Evolutionary conservation across 1,140 invertebrate species (phyloP), one percentile per base, ranked within the genome.

Genomic region (Lepidostoma basale): DNA sequence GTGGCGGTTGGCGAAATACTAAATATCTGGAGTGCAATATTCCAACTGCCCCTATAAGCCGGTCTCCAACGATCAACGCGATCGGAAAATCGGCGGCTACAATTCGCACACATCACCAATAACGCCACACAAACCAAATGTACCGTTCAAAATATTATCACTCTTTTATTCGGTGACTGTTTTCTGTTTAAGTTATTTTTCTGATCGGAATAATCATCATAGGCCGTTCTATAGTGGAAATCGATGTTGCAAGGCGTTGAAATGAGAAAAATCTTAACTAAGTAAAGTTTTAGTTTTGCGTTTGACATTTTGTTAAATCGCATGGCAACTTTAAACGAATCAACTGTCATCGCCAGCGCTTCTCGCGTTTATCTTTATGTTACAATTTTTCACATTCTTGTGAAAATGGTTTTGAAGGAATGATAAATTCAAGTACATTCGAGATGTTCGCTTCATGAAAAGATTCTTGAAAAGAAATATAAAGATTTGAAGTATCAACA

Each of bases 241-340:
- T 49, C 45, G 25, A 49, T 49, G 45, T 22, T 49, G 45, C 45
- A 49, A 49, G 45, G 22, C 45, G 45, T 10, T 18, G 25, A 49
- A 49, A 49, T 25, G 45, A 25, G 9, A 49, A 49, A 49, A 49
- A 49, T 49, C 18, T 12, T 22, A 12, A 8, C 23, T 49, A 49
- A 3, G 9, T 14, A 36, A 36, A 2, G 8, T 49, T n/a, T 18
- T 26, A 3, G 23, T 20, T 6, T 49, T 1, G 20, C 22, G 1
- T n/a, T 3, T 10, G 18, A 5, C 4, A 25, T 18, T 3, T 49
- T 49, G 45, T 22, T 12, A 12, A 12, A 12, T 22, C 6, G 10
- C 12, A 9, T 25, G 23, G 45, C 9, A 22, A 49, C 3, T 22
- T 49, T 49, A n/a, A 40, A 40, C 18, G 14, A 40, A 40, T n/a